Base-by-base conservation (phyloP, 2,888 invertebrate species). In the Cancer borealis region DNA sequence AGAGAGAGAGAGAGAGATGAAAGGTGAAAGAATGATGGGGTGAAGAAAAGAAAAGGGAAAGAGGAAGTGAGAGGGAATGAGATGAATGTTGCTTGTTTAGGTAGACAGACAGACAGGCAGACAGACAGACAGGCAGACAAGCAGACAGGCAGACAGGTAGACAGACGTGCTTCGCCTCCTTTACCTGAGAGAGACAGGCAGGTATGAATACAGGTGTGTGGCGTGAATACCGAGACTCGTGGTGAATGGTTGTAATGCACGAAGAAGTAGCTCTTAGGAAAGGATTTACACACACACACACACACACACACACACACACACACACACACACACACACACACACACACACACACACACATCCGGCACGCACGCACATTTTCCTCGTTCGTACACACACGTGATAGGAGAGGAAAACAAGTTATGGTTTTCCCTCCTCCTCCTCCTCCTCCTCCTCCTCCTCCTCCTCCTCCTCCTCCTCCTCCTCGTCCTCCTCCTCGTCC, bases 251-350 rank as follows among this genome's bases (percentile, higher is more conserved):
- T 17, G 60, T 60, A 17, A 60, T 60, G 60, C 60, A 60, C 21
- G 60, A 60, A 60, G 21, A 60, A 21, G 60, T 60, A 17, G 21
- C 17, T 60, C 60, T 60, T 17, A 0, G 17, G 21, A 60, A 12
- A 17, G 17, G 12, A 54, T 14, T 49, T 8, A 66, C 66, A 66
- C 66, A 66, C 66, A 66, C 66, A 66, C 66, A 66, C 66, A 66
- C 66, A 66, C 66, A 66, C 66, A 66, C 66, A 66, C 66, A 66
- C 66, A 66, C 66, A 66, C 66, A 66, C 66, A 66, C 66, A 66
- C 66, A 66, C 66, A 66, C 66, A 66, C 66, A 66, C 73, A 73
- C 73, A 73, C 73, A 73, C 73, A 73, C 73, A 73, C 73, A 73
- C 73, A 73, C 73, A 73, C 73, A 73, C 73, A 73, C 73, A 73